Base-by-base conservation (phyloP, 2,888 invertebrate genomes). In the Pyrrhia umbra region DNA sequence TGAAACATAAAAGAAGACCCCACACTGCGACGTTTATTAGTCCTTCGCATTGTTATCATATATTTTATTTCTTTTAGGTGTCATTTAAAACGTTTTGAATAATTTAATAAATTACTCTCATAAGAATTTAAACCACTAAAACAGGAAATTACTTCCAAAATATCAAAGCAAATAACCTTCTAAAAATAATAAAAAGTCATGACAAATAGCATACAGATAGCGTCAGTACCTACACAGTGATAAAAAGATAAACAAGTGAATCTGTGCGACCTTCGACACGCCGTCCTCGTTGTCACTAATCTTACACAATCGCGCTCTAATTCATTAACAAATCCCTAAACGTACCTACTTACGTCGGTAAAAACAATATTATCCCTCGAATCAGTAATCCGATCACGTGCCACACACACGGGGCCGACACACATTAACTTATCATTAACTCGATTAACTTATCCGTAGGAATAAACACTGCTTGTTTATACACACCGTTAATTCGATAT, bases 311-410 rank as follows among this genome's bases (percentile, higher is more conserved):
- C 71, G 75, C 75, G 79, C 78, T 76, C 80, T 81, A 87, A 88
- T 88, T 88, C 85, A 87, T 85, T 85, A 88, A 82, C 80, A 85
- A 86, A 87, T 77, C 80, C 81, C 86, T 80, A 77, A 84, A 81
- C 80, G 77, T 79, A 81, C 83, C 85, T 86, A 92, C 93, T 92
- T 92, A 92, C 92, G 83, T 89, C 81, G 83, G 80, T 85, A 84
- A 90, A 90, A 90, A 91, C 84, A 89, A 88, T 85, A 88, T 88
- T 85, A 90, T 90, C 90, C 90, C 85, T 87, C 78, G 78, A 82
- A 84, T 87, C 87, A 76, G 90, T 90, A 92, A 92, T 93, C 91
- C 92, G 86, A 90, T 93, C 92, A 93, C 91, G 92, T 87, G 90
- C 84, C 80, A 73, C 82, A 84, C 86, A 88, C 89, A 88, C 88